These are phyloP conservation scores for Drosophila anomalata DNA, from an alignment of 2,888 invertebrate species.

Conservation along the genomic window DNA sequence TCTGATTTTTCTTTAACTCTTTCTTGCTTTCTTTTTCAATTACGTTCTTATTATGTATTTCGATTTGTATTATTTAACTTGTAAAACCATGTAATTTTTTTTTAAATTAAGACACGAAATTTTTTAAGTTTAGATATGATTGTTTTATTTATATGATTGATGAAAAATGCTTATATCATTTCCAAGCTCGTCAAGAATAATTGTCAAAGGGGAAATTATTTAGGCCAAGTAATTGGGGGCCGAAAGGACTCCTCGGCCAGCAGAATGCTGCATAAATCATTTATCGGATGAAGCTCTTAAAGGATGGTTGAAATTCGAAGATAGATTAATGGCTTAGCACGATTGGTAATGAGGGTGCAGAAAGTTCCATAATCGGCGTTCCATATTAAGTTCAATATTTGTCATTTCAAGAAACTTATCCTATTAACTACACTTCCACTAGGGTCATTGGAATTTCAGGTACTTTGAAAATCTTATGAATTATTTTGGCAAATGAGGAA, in stretches of 20 bases:
- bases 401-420: constrained; percentile 59
- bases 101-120: constrained; percentile 75
- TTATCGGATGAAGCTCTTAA: constrained; percentile 36
- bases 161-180: constrained; percentile 40
- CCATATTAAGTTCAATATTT: constrained; percentile 36
- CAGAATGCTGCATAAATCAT: constrained; percentile 12
- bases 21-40: constrained; percentile 22
- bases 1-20: constrained; percentile 44
- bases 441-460: constrained; percentile 73
- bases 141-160: constrained; percentile 68
- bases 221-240: not conserved
- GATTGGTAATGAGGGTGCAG: constrained; percentile 7
- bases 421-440: constrained; percentile 66
- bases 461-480: constrained; percentile 78
- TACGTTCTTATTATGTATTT: constrained; percentile 31
- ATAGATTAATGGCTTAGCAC: constrained; percentile 3
- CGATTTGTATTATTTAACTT: constrained; percentile 40
- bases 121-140: constrained; percentile 71
- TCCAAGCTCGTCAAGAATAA: constrained; percentile 16
- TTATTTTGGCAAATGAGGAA: constrained; percentile 70
- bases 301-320: constrained; percentile 19
- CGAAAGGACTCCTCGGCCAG: constrained; percentile 6
- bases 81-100: constrained; percentile 63
- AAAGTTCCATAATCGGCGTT: constrained; percentile 44
- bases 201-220: not conserved